Evolutionary conservation across 92 coral and sea anemone genomes (phyloP), one percentile per base, ranked within the genome.

Genomic region (Porites divaricata): DNA sequence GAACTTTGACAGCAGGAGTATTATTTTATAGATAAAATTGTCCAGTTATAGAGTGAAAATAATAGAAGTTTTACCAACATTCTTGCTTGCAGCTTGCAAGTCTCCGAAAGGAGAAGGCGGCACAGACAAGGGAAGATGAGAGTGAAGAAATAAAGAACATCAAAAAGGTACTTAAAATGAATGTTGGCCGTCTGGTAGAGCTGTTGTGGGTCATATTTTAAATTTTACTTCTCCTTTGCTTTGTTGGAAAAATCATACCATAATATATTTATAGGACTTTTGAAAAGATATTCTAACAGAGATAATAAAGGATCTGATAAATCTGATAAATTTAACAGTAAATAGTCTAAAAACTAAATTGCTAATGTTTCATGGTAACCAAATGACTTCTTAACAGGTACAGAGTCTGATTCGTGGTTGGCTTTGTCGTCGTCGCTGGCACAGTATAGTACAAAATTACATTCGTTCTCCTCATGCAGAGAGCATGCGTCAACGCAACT

Each of bases 351-450:
- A 20, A 45, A 20, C 35, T 6, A 81, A 61, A 63, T 20, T 62
- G 51, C 24, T 22, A 62, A 58, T 35, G 25, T 12, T 69, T 5
- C n/a, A 9, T 15, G 21, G 26, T 25, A 80, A 17, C 49, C 4
- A 28, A 72, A 61, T 73, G 72, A 72, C 70, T 82, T 67, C 65
- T 84, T 74, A 84, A 21, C 76, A 97, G 99, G 98, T 97, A 24
- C 99, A 97, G 77, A 97, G 99, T 72, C 90, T 92, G 22, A 92
- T 97, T 70, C 95, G 99, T 35, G 99, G 98, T 70, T 97, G 99
- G 99, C 85, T 97, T 45, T 97, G 99, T 64, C 98, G 99, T 8
- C 98, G 99, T 50, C 98, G 99, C n/a, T 97, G 99, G 99, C 92
- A 97, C 92, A 95, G 72, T 73, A 93, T 97, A 13, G 99, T 97